Evolutionary conservation across 1,140 invertebrate genomes (phyloP).

Genomic region (Nautilus pompilius): DNA sequence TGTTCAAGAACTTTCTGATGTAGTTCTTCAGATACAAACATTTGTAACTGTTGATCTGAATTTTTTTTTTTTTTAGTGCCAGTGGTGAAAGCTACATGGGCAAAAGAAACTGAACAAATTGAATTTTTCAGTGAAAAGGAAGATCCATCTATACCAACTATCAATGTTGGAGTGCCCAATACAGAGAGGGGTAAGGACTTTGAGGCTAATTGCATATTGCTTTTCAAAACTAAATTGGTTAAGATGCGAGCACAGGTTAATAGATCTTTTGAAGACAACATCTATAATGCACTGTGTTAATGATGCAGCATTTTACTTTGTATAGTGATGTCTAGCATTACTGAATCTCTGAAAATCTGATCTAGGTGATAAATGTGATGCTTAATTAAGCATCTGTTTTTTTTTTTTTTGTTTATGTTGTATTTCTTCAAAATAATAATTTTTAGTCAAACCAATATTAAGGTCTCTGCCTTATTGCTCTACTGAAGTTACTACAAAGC

Average conservation of each 20-base stretch:
- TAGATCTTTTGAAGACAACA: background rate
- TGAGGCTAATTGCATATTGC: too few species aligned
- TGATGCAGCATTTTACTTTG: too few species aligned
- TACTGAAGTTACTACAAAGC: too few species aligned
- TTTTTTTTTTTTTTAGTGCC: constrained; percentile 57
- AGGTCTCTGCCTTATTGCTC: too few species aligned
- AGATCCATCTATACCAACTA: constrained; percentile 70
- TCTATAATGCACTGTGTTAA: background rate
- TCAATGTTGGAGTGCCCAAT: constrained; percentile 71
- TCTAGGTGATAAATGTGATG: too few species aligned
- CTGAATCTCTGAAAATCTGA: too few species aligned
- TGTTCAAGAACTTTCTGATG: background rate
- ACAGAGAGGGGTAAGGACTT: constrained; percentile 63
- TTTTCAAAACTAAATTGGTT: background rate
- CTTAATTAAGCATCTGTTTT: too few species aligned
- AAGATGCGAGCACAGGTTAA: background rate
- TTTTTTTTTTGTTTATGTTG: too few species aligned
- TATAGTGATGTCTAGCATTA: too few species aligned
- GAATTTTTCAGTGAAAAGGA: constrained; percentile 74
- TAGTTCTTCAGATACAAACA: background rate
- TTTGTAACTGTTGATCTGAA: too few species aligned
- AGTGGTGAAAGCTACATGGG: constrained; percentile 79
- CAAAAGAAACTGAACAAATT: constrained; percentile 65
- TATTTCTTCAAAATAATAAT: too few species aligned
- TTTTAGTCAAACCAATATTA: too few species aligned